A percentile compares a stretch with the other conserved stretches of the same genome.
phyloP scores from a whole-genome alignment of 2,113 vertebrate genomes.

The Platycercus adscitus region DNA sequence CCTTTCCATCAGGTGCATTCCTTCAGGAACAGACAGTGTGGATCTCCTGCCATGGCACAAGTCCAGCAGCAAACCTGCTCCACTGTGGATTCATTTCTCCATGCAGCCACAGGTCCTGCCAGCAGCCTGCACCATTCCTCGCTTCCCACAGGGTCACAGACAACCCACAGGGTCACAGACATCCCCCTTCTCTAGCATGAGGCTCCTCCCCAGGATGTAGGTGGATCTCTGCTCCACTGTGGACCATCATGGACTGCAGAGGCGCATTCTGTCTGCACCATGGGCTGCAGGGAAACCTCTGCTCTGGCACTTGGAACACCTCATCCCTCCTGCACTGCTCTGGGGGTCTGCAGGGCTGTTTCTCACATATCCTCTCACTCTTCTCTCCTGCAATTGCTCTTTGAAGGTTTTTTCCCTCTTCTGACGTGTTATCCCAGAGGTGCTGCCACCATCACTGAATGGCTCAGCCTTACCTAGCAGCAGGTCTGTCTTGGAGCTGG shows the following conservation, averaged over 20 bases:
- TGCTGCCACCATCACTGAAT: accelerated
- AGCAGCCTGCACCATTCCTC: background rate
- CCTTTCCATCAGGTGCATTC: background rate
- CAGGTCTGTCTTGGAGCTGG: background rate
- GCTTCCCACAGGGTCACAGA: background rate
- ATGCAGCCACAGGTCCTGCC: background rate
- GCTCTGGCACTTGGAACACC: background rate
- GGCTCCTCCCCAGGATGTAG: background rate
- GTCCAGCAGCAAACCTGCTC: background rate
- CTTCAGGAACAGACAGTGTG: background rate
- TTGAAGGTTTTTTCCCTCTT: background rate
- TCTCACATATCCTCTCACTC: background rate
- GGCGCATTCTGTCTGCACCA: background rate
- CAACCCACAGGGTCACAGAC: background rate
- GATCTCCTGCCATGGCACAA: background rate
- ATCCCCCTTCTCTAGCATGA: background rate
- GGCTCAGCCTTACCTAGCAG: background rate
- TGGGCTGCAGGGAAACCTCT: background rate
- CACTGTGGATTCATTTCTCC: background rate
- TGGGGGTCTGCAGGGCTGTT: background rate
- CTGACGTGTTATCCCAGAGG: background rate
- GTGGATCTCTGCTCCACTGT: background rate
- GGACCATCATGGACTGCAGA: background rate
- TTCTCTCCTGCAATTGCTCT: background rate
- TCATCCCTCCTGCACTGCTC: background rate